phyloP scores from a whole-genome alignment of 2,888 invertebrate genomes.

The Andricus curvator region DNA sequence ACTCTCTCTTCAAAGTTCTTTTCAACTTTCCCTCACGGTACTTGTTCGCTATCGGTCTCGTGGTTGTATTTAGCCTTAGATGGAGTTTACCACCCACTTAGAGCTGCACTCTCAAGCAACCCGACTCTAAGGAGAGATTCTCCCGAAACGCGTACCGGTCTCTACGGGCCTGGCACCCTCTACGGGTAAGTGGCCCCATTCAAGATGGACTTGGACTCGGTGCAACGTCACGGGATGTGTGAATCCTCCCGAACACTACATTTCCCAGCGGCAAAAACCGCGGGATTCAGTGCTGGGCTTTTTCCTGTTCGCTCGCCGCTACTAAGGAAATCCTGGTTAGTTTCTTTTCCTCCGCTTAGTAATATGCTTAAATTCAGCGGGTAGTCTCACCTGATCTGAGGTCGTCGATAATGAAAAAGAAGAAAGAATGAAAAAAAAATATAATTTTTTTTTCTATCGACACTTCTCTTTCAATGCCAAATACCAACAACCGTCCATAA shows the following conservation, averaged over 20 bases:
- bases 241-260: slow-evolving; percentile 81
- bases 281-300: slow-evolving; percentile 82
- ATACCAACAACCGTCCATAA: too few species aligned
- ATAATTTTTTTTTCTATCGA: too few species aligned
- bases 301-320: slow-evolving; percentile 79
- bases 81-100: slow-evolving; percentile 81
- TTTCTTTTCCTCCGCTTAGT: too few species aligned
- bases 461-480: too few species aligned
- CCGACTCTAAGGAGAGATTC: slow-evolving; percentile 77
- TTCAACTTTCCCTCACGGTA: slow-evolving; percentile 86
- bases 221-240: slow-evolving; percentile 66
- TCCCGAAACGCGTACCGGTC: slow-evolving; percentile 78
- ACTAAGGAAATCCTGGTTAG: too few species aligned
- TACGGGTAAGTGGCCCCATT: slow-evolving; percentile 79
- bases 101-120: slow-evolving; percentile 82
- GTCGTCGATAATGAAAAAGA: too few species aligned
- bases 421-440: too few species aligned
- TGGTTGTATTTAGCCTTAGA: slow-evolving; percentile 81
- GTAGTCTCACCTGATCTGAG: too few species aligned
- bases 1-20: slow-evolving; percentile 79
- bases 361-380: too few species aligned
- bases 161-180: slow-evolving; percentile 80
- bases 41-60: slow-evolving; percentile 83
- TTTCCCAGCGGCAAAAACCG: slow-evolving; percentile 75
- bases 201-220: slow-evolving; percentile 80